Conservation (phyloP, 2,797 vertebrate species). For the Oreortyx pictus region DNA sequence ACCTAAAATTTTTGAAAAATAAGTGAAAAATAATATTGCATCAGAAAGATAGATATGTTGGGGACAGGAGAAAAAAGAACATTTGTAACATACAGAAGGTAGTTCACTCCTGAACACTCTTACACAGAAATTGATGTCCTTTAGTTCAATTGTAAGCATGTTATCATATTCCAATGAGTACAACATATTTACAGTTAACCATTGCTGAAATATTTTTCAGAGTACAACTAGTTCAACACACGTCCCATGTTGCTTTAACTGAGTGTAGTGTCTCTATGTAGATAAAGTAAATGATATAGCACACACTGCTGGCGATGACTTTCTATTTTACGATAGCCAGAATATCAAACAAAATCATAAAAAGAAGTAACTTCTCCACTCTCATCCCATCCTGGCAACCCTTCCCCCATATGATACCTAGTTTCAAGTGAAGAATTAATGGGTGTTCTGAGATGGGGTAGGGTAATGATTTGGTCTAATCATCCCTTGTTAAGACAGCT, state of each 20-base stretch:
- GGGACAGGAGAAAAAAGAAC: not conserved
- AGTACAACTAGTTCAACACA: not conserved
- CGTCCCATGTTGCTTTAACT: not conserved
- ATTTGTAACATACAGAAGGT: not conserved
- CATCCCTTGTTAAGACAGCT: not conserved
- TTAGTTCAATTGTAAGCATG: not conserved
- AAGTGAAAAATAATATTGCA: not conserved
- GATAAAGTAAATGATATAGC: not conserved
- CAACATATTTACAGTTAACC: not conserved
- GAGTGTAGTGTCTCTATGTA: not conserved
- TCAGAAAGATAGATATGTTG: not conserved
- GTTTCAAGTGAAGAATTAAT: not conserved
- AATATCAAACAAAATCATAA: not conserved
- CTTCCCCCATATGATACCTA: not conserved
- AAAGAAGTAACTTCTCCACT: not conserved
- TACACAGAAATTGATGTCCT: not conserved
- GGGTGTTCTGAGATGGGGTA: not conserved
- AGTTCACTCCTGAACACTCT: not conserved
- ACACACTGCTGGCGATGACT: not conserved
- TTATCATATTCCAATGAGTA: not conserved
- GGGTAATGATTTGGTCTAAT: not conserved
- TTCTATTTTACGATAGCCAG: not conserved
- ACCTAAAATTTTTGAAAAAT: conserved; percentile 28
- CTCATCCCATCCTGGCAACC: not conserved
- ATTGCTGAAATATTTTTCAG: not conserved